Percentiles rank a stretch among this genome's conserved stretches.
These are phyloP conservation scores for Scaptomyza reducta DNA, from an alignment of 2,888 invertebrate genomes.

Conservation along the genomic window DNA sequence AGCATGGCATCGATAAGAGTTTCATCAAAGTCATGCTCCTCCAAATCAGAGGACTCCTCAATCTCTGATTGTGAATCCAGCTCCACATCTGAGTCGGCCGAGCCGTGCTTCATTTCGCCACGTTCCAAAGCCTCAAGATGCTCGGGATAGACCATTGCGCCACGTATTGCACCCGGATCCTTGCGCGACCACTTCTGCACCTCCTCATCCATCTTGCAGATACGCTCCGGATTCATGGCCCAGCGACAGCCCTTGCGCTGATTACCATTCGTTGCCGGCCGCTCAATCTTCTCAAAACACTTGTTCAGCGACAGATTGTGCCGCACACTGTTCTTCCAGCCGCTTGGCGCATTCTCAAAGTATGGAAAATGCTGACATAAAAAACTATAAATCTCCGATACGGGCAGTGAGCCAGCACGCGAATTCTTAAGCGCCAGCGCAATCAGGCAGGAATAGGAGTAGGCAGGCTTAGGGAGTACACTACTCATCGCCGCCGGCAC, in stretches of 20 bases:
- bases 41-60: conserved; percentile 85
- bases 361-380: conserved; percentile 99
- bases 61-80: conserved; percentile 84
- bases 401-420: conserved; percentile 95
- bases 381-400: conserved; percentile 99
- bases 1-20: conserved; percentile 85
- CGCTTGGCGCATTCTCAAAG: conserved; percentile 98
- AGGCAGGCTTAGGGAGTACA: conserved; percentile 96
- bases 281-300: conserved; percentile 99
- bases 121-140: conserved; percentile 92
- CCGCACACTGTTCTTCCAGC: conserved; percentile 99
- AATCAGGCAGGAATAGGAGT: conserved; percentile 98
- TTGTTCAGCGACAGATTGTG: conserved; percentile 99
- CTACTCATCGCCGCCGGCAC: conserved; percentile 67
- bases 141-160: conserved; percentile 97
- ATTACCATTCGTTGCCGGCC: conserved; percentile 93
- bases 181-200: conserved; percentile 98
- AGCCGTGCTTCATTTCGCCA: conserved; percentile 94
- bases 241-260: conserved; percentile 95
- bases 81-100: conserved; percentile 87
- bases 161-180: conserved; percentile 95
- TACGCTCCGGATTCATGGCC: conserved; percentile 98
- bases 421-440: conserved; percentile 99
- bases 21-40: conserved; percentile 86
- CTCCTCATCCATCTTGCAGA: conserved; percentile 98